Evolutionary conservation across 1,140 invertebrate species (phyloP), one percentile per base, ranked within the genome.

Genomic region (Drusus annulatus): DNA sequence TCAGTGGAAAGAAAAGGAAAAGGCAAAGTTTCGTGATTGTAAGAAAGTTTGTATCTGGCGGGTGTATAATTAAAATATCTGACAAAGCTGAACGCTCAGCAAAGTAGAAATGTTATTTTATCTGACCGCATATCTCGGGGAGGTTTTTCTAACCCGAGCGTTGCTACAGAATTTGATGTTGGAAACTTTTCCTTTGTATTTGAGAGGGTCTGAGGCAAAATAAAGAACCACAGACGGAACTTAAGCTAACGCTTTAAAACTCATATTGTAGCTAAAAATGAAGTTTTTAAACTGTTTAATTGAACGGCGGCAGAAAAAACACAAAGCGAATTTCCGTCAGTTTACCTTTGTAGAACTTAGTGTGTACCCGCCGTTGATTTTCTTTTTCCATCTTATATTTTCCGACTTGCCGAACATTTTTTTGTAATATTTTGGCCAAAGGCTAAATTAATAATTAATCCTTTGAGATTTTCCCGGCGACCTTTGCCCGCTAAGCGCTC

Each of bases 31-130:
- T 16, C 51, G 45, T 71, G 45, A 51, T 71, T 71, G 68, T 71
- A 50, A 19, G 68, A 71, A 71, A 50, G 68, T 71, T 71, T 71
- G 68, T 71, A 71, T 65, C 45, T 51, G 17, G 28, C 28, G 7
- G 31, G 50, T 28, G 68, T 71, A 51, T 71, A 71, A 71, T 71
- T 71, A 71, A 71, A 71, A 71, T 71, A 71, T 71, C 68, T 71
- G 68, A 71, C 45, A 71, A 71, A 71, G 68, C 36, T 45, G 36
- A 45, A 28, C 8, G 45, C 23, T 19, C 45, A 51, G 7, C 45
- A 51, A 51, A 71, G 31, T 71, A 71, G 31, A 71, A 71, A 71
- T 71, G 68, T 71, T 50, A 71, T 71, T 71, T 71, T 71, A 71
- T 71, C 68, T 71, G 68, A 71, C 68, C 68, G 45, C 45, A 71